phyloP scores from a whole-genome alignment of 2,797 vertebrate species.

The Micropoecilia bifurca region DNA sequence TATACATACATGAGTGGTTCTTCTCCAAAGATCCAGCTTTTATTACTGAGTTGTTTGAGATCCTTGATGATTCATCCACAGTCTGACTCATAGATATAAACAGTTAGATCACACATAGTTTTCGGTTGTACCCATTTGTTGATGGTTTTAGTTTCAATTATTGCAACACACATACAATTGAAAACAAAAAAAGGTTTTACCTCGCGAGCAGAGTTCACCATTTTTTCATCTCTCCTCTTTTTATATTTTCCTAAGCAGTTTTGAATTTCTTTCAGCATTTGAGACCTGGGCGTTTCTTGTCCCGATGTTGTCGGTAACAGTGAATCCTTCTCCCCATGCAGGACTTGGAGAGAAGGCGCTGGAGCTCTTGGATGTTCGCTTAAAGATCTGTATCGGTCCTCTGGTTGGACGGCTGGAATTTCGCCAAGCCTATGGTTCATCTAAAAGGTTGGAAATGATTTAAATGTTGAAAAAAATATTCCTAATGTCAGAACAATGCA shows the following conservation, averaged over 20 bases:
- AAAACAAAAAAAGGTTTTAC: background rate
- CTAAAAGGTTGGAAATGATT: background rate
- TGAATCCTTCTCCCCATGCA: background rate
- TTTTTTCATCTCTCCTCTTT: background rate
- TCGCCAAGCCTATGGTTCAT: background rate
- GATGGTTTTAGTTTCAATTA: background rate
- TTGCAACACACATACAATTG: background rate
- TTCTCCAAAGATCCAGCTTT: background rate
- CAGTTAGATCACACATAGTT: background rate
- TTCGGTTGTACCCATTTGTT: background rate
- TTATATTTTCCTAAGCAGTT: background rate
- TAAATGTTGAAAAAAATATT: background rate
- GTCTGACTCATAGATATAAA: background rate
- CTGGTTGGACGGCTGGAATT: background rate
- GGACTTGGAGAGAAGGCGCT: background rate
- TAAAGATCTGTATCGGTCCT: background rate
- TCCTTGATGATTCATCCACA: background rate
- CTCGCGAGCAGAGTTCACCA: background rate
- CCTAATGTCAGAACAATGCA: background rate
- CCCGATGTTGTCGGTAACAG: background rate
- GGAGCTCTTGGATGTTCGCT: background rate
- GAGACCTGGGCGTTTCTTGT: background rate
- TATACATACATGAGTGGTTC: slow-evolving; percentile 2
- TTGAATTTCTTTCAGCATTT: background rate
- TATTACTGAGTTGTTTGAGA: background rate